These are phyloP conservation scores for Oryzias sinensis DNA, from an alignment of 2,797 vertebrate genomes.

Conservation along the genomic window DNA sequence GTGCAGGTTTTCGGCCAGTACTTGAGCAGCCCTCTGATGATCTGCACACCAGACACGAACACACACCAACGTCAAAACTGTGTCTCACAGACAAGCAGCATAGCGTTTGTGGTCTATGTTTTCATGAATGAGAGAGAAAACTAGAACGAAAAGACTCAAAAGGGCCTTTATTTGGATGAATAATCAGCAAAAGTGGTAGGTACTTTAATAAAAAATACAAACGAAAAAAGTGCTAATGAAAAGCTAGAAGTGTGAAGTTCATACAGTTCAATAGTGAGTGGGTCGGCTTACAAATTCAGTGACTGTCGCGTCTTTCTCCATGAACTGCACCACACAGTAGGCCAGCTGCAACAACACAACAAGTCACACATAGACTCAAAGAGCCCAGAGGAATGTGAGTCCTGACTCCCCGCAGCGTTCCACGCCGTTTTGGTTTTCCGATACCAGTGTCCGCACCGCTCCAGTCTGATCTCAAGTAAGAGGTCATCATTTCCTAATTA, in stretches of 20 bases:
- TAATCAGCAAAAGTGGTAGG: too few species aligned
- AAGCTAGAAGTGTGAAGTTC: neutral
- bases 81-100: conserved; percentile 19
- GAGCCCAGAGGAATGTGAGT: conserved; percentile 51
- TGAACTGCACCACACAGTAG: conserved; percentile 93
- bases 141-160: too few species aligned
- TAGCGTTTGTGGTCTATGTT: neutral
- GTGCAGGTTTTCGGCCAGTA: conserved; percentile 96
- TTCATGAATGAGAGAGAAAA: neutral
- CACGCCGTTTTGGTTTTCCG: conserved; percentile 55
- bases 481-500: conserved; percentile 51
- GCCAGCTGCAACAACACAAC: conserved; percentile 78
- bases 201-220: too few species aligned
- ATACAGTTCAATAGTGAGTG: neutral
- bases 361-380: conserved; percentile 37
- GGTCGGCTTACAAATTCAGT: conserved; percentile 88
- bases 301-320: conserved; percentile 92
- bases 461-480: conserved; percentile 37
- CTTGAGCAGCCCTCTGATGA: conserved; percentile 90
- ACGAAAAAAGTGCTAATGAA: neutral
- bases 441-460: conserved; percentile 20
- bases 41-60: conserved; percentile 71
- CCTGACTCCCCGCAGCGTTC: conserved; percentile 69
- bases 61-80: conserved; percentile 21
- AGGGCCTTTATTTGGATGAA: too few species aligned